These are phyloP conservation scores for Prionace glauca DNA, from an alignment of 2,797 vertebrate genomes.

Conservation along the genomic window DNA sequence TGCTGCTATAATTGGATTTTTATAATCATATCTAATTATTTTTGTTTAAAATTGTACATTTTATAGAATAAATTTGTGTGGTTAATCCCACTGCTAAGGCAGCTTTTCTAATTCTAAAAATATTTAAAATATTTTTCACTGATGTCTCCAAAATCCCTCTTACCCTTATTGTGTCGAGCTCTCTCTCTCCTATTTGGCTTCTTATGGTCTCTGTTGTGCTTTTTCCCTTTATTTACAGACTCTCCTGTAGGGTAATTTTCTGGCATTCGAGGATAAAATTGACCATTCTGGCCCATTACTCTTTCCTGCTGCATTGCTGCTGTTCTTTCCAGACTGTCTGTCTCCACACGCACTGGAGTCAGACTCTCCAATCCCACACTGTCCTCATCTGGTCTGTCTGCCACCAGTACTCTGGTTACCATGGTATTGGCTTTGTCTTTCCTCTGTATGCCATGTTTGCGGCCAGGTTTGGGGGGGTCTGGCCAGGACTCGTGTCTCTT, in stretches of 20 bases:
- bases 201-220: constrained; percentile 62
- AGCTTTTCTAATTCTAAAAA: neutral
- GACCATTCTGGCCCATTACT: constrained; percentile 51
- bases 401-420: constrained; percentile 49
- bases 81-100: neutral
- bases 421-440: constrained; percentile 51
- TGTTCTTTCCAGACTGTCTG: constrained; percentile 47
- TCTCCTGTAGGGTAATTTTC: constrained; percentile 67
- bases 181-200: constrained; percentile 71
- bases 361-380: constrained; percentile 57
- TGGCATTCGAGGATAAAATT: constrained; percentile 52
- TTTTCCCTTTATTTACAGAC: constrained; percentile 59
- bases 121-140: neutral
- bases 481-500: constrained; percentile 58
- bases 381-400: constrained; percentile 54
- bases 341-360: constrained; percentile 61
- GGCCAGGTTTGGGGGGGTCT: constrained; percentile 49
- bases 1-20: neutral
- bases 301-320: constrained; percentile 55
- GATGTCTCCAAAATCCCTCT: neutral
- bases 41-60: neutral
- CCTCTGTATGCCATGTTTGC: constrained; percentile 54
- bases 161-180: constrained; percentile 72
- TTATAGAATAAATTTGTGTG: neutral
- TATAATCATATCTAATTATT: neutral